Evolutionary conservation across 1,140 invertebrate species (phyloP).

Genomic region (Caenorhabditis inopinata): DNA sequence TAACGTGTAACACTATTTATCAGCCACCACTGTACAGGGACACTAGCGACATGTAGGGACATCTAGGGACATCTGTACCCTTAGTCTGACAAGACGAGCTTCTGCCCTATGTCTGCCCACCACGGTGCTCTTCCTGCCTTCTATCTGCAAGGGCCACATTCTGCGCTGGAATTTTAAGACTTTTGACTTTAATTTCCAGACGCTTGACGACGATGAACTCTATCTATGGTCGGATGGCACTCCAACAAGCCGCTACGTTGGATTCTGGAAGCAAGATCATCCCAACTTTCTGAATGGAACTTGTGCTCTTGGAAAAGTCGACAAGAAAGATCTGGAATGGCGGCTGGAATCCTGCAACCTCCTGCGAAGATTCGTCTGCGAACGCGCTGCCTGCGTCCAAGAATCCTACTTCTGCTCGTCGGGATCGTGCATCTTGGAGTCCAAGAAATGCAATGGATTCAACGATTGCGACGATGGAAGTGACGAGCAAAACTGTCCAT

Average conservation of each 20-base stretch:
- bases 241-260: constrained; percentile 84
- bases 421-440: constrained; percentile 68
- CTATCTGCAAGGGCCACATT: background rate
- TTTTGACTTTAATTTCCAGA: constrained; percentile 53
- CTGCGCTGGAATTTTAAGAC: background rate
- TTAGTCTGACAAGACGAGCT: too few relatives aligned
- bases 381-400: constrained; percentile 83
- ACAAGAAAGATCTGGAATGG: constrained; percentile 51
- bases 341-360: constrained; percentile 75
- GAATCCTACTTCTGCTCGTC: constrained; percentile 72
- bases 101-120: too few relatives aligned
- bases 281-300: constrained; percentile 81
- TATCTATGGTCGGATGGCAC: constrained; percentile 79
- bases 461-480: constrained; percentile 69
- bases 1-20: too few relatives aligned
- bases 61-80: too few relatives aligned
- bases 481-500: constrained; percentile 68
- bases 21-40: too few relatives aligned
- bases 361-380: constrained; percentile 88
- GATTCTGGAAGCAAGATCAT: constrained; percentile 72
- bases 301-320: constrained; percentile 75
- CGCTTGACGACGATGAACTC: constrained; percentile 43
- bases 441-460: constrained; percentile 67
- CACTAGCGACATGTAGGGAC: too few relatives aligned
- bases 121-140: too few relatives aligned